These are phyloP conservation scores for Pantherophis vulpinus DNA, from an alignment of 2,797 vertebrate genomes.

Conservation along the genomic window DNA sequence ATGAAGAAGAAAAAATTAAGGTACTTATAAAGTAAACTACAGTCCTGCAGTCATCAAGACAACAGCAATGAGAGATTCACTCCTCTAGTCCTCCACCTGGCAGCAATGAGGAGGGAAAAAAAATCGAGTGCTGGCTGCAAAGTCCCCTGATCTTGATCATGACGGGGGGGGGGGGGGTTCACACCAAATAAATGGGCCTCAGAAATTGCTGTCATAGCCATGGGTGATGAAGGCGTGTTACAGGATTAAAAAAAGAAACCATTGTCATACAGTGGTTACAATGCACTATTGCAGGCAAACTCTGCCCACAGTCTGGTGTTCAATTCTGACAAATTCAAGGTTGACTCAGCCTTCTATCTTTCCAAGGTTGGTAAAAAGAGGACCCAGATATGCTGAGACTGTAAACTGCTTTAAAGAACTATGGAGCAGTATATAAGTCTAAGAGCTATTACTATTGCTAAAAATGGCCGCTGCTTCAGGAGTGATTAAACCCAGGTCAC, in stretches of 20 bases:
- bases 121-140: neutral
- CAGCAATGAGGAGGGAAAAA: neutral
- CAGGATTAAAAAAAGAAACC: neutral
- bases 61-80: neutral
- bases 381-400: too few relatives aligned
- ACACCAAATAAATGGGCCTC: neutral
- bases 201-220: neutral
- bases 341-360: too few relatives aligned
- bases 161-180: neutral
- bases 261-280: neutral
- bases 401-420: too few relatives aligned
- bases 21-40: neutral
- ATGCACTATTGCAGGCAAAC: neutral
- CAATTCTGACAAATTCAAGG: too few relatives aligned
- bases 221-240: neutral
- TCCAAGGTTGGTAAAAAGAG: too few relatives aligned
- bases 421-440: too few relatives aligned
- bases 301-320: neutral
- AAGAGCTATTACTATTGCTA: neutral
- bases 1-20: neutral
- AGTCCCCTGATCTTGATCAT: neutral
- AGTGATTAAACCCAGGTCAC: neutral
- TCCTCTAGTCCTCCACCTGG: neutral
- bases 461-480: neutral
- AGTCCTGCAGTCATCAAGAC: neutral